A percentile compares a stretch with the other conserved stretches of the same genome.
Evolutionary conservation across 2,888 invertebrate genomes (phyloP).

Genomic region (Synergus itoensis): DNA sequence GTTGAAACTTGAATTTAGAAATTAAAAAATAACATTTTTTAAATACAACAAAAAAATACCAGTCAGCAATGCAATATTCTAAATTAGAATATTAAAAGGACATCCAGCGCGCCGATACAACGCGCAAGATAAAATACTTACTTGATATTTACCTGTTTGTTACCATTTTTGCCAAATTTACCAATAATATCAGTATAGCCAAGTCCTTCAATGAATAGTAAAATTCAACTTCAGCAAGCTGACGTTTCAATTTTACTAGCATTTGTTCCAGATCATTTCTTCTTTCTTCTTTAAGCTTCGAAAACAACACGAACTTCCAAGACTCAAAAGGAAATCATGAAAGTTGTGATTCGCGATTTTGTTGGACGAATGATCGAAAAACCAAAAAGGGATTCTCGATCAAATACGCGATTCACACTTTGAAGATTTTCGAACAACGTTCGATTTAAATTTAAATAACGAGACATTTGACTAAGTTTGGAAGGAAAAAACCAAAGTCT

Average conservation of each 20-base stretch:
- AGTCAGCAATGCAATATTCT: slow-evolving; percentile 42
- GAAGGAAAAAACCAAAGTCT: neutral
- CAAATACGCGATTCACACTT: neutral
- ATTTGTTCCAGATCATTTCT: neutral
- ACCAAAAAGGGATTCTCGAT: slow-evolving; percentile 30
- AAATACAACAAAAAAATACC: slow-evolving; percentile 31
- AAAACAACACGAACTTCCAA: slow-evolving; percentile 14
- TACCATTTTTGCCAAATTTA: neutral
- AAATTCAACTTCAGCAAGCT: neutral
- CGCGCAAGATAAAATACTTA: slow-evolving; percentile 80
- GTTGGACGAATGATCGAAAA: neutral
- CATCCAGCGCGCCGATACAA: slow-evolving; percentile 80
- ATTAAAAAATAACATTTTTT: slow-evolving; percentile 21
- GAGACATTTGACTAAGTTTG: neutral
- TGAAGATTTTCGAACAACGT: neutral
- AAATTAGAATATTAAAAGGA: slow-evolving; percentile 53
- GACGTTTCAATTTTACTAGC: neutral
- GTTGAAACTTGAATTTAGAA: neutral
- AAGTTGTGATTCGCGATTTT: slow-evolving; percentile 14
- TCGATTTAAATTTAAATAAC: slow-evolving; percentile 5
- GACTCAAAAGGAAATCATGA: slow-evolving; percentile 33
- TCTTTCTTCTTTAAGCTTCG: neutral
- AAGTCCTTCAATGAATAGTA: neutral
- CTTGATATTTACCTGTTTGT: slow-evolving; percentile 56
- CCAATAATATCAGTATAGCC: neutral